A percentile compares a stretch with the other conserved stretches of the same genome.
Evolutionary conservation across 2,888 invertebrate genomes (phyloP).

Genomic region (Leptura quadrifasciata): DNA sequence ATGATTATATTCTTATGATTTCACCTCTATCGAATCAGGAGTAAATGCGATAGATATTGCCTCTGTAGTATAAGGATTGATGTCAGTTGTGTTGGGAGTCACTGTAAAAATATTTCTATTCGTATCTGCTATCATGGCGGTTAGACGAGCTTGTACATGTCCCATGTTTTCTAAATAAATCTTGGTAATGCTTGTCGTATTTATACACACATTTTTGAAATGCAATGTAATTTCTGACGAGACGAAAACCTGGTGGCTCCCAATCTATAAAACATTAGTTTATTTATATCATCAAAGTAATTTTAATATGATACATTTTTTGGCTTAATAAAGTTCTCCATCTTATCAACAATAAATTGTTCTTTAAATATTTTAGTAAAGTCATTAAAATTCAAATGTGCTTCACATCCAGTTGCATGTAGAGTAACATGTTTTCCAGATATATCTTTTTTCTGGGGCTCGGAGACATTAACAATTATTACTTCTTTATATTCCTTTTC

Average conservation of each 20-base stretch:
- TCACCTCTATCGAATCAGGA: conserved; percentile 72
- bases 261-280: conserved; percentile 64
- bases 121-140: conserved; percentile 57
- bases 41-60: conserved; percentile 70
- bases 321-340: conserved; percentile 75
- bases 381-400: conserved; percentile 77
- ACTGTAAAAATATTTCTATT: conserved; percentile 66
- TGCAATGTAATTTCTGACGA: conserved; percentile 69
- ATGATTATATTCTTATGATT: neutral
- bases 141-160: conserved; percentile 67
- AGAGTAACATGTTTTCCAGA: conserved; percentile 75
- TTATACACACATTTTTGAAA: conserved; percentile 71
- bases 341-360: conserved; percentile 76
- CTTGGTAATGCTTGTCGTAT: conserved; percentile 64
- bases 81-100: conserved; percentile 63
- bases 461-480: conserved; percentile 68
- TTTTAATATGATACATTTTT: conserved; percentile 68
- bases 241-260: conserved; percentile 68
- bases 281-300: neutral
- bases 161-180: conserved; percentile 72
- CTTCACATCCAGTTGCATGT: conserved; percentile 77
- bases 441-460: conserved; percentile 75
- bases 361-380: conserved; percentile 78
- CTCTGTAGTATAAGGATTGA: conserved; percentile 69
- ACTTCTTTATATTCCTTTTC: conserved; percentile 68